Percentiles rank a stretch among this genome's conserved stretches.
Conservation (phyloP, 2,888 invertebrate genomes). For the Corbicula japonica region DNA sequence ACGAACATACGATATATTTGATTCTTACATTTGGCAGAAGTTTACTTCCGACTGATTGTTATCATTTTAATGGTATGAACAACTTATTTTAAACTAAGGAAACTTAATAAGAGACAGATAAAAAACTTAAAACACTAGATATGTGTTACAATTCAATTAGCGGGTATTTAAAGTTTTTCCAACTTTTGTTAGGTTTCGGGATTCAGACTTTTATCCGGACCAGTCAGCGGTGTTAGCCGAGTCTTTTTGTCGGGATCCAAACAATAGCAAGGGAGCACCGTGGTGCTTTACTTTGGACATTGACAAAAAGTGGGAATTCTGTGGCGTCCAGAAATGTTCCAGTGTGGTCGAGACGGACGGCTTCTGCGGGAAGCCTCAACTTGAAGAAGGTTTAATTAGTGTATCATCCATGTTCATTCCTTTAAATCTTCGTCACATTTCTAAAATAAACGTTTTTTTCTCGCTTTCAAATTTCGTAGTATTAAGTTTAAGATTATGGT, state of each 20-base stretch:
- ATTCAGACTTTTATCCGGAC: slow-evolving; percentile 46
- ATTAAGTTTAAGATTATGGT: too few relatives aligned
- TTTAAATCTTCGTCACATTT: not conserved
- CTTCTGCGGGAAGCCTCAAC: slow-evolving; percentile 23
- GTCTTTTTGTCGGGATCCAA: slow-evolving; percentile 51
- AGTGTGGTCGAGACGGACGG: slow-evolving; percentile 15
- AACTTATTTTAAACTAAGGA: not conserved
- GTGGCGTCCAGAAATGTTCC: slow-evolving; percentile 43
- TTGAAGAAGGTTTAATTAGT: slow-evolving; percentile 8
- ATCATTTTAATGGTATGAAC: not conserved
- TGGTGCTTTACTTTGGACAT: slow-evolving; percentile 60
- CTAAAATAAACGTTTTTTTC: not conserved
- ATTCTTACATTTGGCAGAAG: not conserved
- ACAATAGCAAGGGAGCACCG: slow-evolving; percentile 32
- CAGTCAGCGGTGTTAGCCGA: slow-evolving; percentile 31
- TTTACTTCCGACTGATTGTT: not conserved
- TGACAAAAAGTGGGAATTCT: slow-evolving; percentile 50
- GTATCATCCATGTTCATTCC: not conserved
- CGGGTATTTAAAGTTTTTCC: not conserved
- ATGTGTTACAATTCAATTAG: not conserved
- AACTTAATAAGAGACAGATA: not conserved
- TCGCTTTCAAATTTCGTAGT: not conserved
- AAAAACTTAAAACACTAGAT: not conserved
- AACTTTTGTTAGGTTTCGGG: slow-evolving; percentile 28
- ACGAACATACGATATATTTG: too few relatives aligned